phyloP scores from a whole-genome alignment of 30 jellyfish, hydroid and myxozoan species.

The Hydractinia symbiolongicarpus region DNA sequence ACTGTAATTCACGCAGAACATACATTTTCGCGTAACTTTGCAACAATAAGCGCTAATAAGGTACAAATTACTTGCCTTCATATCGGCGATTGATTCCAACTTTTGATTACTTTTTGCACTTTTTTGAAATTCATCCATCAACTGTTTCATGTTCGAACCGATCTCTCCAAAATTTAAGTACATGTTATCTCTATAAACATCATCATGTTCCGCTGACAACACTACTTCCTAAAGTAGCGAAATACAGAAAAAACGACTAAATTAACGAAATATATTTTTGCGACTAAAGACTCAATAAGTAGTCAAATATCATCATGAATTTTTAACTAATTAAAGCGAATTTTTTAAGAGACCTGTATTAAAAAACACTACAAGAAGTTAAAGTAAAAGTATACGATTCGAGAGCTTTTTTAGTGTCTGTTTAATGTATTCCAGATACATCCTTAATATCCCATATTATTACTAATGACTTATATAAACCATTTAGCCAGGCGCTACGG shows the following conservation, averaged over 20 bases:
- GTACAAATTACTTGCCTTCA: conserved; percentile 56
- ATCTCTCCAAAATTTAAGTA: conserved; percentile 84
- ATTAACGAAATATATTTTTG: neutral
- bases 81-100: conserved; percentile 88
- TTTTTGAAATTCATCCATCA: conserved; percentile 90
- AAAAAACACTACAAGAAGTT: too few relatives aligned
- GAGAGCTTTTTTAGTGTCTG: too few relatives aligned
- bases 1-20: too few relatives aligned
- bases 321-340: neutral
- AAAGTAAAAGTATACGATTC: too few relatives aligned
- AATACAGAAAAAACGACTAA: neutral
- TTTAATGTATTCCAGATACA: too few relatives aligned
- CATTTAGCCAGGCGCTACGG: too few relatives aligned
- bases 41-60: too few relatives aligned
- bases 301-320: neutral
- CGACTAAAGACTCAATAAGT: neutral
- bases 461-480: too few relatives aligned
- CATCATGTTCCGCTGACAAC: conserved; percentile 92
- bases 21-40: too few relatives aligned
- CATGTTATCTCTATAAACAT: conserved; percentile 89
- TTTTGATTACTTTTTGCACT: conserved; percentile 90
- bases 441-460: too few relatives aligned
- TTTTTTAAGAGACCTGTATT: too few relatives aligned
- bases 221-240: conserved; percentile 67
- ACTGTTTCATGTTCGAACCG: conserved; percentile 77